phyloP scores from a whole-genome alignment of 2,888 invertebrate species.

The Acanthosoma haemorrhoidale region DNA sequence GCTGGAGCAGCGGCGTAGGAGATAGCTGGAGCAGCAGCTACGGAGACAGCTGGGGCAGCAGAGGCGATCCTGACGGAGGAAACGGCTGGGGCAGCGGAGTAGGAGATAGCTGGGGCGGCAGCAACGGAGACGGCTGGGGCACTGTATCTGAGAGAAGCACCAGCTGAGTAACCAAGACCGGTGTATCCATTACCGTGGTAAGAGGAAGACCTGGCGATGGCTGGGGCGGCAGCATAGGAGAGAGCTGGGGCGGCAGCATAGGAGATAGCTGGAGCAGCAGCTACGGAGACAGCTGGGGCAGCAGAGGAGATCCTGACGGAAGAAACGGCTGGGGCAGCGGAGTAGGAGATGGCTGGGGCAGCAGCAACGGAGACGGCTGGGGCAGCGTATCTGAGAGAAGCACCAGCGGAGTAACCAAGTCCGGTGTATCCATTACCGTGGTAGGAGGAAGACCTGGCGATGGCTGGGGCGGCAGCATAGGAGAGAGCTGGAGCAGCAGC shows the following conservation, averaged over 20 bases:
- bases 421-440: slow-evolving; percentile 29
- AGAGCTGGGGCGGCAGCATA: slow-evolving; percentile 24
- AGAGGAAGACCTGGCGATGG: slow-evolving; percentile 34
- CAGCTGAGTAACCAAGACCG: slow-evolving; percentile 25
- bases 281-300: slow-evolving; percentile 26
- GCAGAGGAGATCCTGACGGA: slow-evolving; percentile 19
- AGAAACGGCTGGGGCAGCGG: slow-evolving; percentile 33
- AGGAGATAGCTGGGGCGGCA: slow-evolving; percentile 29
- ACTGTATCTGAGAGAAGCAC: slow-evolving; percentile 42
- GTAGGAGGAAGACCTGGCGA: slow-evolving; percentile 34
- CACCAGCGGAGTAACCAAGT: slow-evolving; percentile 30
- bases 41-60: slow-evolving; percentile 14
- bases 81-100: slow-evolving; percentile 32
- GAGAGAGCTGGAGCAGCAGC: slow-evolving; percentile 25
- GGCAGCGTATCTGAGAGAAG: slow-evolving; percentile 32
- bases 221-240: slow-evolving; percentile 24
- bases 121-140: slow-evolving; percentile 31
- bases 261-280: slow-evolving; percentile 34
- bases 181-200: slow-evolving; percentile 31
- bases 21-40: slow-evolving; percentile 25
- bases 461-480: slow-evolving; percentile 29
- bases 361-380: slow-evolving; percentile 37
- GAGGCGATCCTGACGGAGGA: slow-evolving; percentile 21
- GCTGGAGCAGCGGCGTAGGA: slow-evolving; percentile 29
- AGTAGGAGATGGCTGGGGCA: slow-evolving; percentile 27